Percentiles rank a stretch among this genome's conserved stretches.
phyloP scores from a whole-genome alignment of 2,888 invertebrate species.

The Hyppa rectilinea region DNA sequence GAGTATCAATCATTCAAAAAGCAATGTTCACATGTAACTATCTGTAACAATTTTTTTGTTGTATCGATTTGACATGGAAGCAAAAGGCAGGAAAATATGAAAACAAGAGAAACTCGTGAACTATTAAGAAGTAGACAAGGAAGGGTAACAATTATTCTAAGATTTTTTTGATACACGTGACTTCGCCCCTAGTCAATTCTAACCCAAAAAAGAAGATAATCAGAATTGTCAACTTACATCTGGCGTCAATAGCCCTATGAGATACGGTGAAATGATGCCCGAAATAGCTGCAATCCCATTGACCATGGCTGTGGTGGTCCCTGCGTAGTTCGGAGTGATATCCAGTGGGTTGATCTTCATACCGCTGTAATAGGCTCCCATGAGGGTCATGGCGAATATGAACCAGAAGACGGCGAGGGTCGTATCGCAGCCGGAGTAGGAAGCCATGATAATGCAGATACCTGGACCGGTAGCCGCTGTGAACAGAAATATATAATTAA shows the following conservation, averaged over 20 bases:
- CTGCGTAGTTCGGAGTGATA: constrained; percentile 92
- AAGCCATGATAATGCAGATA: constrained; percentile 91
- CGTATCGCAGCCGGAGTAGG: constrained; percentile 91
- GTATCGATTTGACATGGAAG: too few species aligned
- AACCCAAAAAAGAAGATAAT: neutral
- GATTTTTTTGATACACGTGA: too few species aligned
- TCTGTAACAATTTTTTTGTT: too few species aligned
- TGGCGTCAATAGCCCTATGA: constrained; percentile 91
- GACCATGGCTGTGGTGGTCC: constrained; percentile 92
- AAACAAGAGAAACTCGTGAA: neutral
- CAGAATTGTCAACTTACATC: constrained; percentile 88
- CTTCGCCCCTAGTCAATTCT: too few species aligned
- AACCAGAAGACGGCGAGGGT: constrained; percentile 90
- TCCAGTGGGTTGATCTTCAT: constrained; percentile 93
- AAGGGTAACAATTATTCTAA: too few species aligned
- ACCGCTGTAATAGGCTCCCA: constrained; percentile 93
- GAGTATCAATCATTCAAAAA: too few species aligned
- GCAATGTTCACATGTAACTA: too few species aligned
- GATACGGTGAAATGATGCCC: constrained; percentile 91
- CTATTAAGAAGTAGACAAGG: too few species aligned
- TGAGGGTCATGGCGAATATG: constrained; percentile 92
- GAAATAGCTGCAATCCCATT: constrained; percentile 92
- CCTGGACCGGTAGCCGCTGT: constrained; percentile 92
- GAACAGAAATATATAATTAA: constrained; percentile 40
- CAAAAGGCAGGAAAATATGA: neutral